Conservation (phyloP, 1,140 invertebrate species). For the Alviniconcha marisindica region DNA sequence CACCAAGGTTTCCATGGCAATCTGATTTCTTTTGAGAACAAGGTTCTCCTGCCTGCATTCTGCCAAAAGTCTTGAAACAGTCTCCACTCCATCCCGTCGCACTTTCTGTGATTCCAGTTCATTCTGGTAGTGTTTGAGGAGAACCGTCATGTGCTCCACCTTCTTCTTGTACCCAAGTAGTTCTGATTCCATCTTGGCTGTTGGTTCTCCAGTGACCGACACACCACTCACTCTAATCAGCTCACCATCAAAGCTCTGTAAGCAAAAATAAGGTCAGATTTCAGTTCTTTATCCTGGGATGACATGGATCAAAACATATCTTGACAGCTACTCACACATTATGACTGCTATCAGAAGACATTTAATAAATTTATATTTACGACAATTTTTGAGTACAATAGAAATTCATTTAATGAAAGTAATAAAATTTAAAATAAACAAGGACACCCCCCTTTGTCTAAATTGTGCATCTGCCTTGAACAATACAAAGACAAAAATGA, state of each 20-base stretch:
- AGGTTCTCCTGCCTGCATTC: conserved; percentile 62
- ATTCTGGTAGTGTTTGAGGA: conserved; percentile 59
- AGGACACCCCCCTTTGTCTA: too few relatives aligned
- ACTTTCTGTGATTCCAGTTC: conserved; percentile 61
- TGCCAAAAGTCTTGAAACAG: conserved; percentile 61
- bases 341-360: too few relatives aligned
- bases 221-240: neutral
- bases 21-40: conserved; percentile 51
- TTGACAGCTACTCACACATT: too few relatives aligned
- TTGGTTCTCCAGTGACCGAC: neutral
- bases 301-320: neutral
- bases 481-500: too few relatives aligned
- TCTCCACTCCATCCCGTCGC: conserved; percentile 64
- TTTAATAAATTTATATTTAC: too few relatives aligned
- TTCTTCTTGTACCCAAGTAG: conserved; percentile 60
- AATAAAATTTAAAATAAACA: too few relatives aligned
- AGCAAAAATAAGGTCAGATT: neutral
- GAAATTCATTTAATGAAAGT: too few relatives aligned
- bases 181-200: conserved; percentile 50
- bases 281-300: neutral
- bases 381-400: too few relatives aligned
- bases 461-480: too few relatives aligned
- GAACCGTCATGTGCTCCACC: conserved; percentile 61
- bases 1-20: conserved; percentile 60
- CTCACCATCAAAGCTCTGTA: neutral